These are phyloP conservation scores for Myxocyprinus asiaticus DNA, from an alignment of 2,113 vertebrate species.

Conservation along the genomic window DNA sequence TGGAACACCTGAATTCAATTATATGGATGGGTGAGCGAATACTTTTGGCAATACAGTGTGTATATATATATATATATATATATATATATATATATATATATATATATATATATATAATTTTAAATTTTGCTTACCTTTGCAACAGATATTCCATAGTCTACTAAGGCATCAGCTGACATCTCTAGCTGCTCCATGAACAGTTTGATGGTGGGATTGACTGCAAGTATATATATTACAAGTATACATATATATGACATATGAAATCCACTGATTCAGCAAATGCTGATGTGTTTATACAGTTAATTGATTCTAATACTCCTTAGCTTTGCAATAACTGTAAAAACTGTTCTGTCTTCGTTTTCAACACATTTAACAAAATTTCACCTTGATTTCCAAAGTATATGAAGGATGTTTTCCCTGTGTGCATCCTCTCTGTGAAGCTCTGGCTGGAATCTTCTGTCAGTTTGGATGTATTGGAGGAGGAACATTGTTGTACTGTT, in stretches of 20 bases:
- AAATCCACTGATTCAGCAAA: too few species aligned
- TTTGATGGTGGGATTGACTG: conserved; percentile 77
- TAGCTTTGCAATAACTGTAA: too few species aligned
- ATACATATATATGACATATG: background rate
- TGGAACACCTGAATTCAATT: too few species aligned
- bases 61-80: too few species aligned
- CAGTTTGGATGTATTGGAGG: conserved; percentile 55
- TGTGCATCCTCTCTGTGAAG: conserved; percentile 63
- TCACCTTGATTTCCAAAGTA: conserved; percentile 75
- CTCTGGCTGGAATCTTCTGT: conserved; percentile 63
- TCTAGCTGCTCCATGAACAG: conserved; percentile 85
- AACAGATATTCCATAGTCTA: conserved; percentile 87
- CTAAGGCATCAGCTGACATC: conserved; percentile 66
- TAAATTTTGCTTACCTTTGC: conserved; percentile 78
- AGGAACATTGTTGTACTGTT: conserved; percentile 40
- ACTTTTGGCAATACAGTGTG: too few species aligned
- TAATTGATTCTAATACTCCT: too few species aligned
- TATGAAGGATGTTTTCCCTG: conserved; percentile 72
- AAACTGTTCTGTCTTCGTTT: too few species aligned
- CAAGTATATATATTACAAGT: conserved; percentile 44
- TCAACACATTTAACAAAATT: background rate
- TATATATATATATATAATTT: too few species aligned
- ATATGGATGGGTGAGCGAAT: too few species aligned
- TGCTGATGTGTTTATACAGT: too few species aligned
- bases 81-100: too few species aligned